Conservation (phyloP, 2,888 invertebrate genomes). For the Automeris io region DNA sequence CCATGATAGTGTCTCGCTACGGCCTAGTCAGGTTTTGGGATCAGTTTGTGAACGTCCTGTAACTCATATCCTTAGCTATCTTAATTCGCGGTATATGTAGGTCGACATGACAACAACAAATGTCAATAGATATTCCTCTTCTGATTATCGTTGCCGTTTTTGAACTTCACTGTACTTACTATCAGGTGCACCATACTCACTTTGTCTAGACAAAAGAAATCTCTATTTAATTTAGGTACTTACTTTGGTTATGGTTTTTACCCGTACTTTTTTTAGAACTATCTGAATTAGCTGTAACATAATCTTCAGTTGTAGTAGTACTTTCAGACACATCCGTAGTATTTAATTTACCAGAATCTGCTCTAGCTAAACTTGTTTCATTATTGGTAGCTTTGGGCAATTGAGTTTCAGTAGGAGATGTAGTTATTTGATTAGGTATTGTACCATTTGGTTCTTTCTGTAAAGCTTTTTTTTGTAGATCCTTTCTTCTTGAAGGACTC, state of each 20-base stretch:
- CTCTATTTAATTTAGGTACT: conserved; percentile 20
- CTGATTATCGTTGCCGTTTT: too few relatives aligned
- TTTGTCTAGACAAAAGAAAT: neutral
- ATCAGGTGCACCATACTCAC: too few relatives aligned
- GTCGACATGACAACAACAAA: too few relatives aligned
- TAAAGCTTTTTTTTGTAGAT: conserved; percentile 53
- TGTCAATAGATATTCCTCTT: too few relatives aligned
- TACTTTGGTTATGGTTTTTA: conserved; percentile 63
- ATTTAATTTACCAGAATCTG: conserved; percentile 84
- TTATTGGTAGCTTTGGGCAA: conserved; percentile 52
- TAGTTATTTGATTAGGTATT: conserved; percentile 53
- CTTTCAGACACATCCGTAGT: conserved; percentile 91
- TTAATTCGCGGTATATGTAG: too few relatives aligned
- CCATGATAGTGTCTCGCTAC: too few relatives aligned
- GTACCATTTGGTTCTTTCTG: conserved; percentile 64
- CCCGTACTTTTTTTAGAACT: conserved; percentile 80
- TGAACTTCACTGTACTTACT: too few relatives aligned
- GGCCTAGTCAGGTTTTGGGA: too few relatives aligned
- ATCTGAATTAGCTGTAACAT: conserved; percentile 90
- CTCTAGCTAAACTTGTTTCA: conserved; percentile 77
- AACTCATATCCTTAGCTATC: too few relatives aligned
- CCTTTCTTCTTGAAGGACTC: conserved; percentile 71
- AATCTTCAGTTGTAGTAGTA: conserved; percentile 90
- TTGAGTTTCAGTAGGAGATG: conserved; percentile 52
- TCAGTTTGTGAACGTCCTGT: too few relatives aligned